Evolutionary conservation across 2,888 invertebrate genomes (phyloP).

Genomic region (Sepioteuthis lessoniana): DNA sequence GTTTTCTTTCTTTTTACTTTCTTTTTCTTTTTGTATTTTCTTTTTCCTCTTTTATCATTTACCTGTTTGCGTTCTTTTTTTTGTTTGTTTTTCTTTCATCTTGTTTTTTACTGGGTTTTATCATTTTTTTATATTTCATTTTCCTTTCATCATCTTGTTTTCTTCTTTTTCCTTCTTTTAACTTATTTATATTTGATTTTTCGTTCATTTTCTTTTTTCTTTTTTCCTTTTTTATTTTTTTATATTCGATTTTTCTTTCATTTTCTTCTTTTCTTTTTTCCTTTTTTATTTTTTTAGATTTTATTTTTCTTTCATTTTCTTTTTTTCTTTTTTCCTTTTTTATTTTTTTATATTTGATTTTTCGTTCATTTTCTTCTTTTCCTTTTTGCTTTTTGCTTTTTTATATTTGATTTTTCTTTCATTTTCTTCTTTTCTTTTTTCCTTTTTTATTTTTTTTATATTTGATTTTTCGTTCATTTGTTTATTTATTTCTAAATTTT

Average conservation of each 20-base stretch:
- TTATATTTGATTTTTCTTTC: neutral
- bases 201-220: no score
- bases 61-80: no score
- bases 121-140: no score
- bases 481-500: neutral
- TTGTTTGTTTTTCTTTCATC: no score
- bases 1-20: no score
- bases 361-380: no score
- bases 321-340: neutral
- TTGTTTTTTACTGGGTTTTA: no score
- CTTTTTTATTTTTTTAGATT: neutral
- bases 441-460: neutral
- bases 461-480: neutral
- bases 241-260: neutral
- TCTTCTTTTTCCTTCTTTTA: no score
- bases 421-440: neutral
- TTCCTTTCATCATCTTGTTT: neutral
- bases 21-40: no score
- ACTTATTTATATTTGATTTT: no score
- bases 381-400: neutral
- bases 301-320: neutral
- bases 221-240: neutral
- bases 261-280: neutral
- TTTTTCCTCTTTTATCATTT: no score
- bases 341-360: no score